Base-by-base conservation (phyloP, 2,888 invertebrate species). In the Drosophila yooni region DNA sequence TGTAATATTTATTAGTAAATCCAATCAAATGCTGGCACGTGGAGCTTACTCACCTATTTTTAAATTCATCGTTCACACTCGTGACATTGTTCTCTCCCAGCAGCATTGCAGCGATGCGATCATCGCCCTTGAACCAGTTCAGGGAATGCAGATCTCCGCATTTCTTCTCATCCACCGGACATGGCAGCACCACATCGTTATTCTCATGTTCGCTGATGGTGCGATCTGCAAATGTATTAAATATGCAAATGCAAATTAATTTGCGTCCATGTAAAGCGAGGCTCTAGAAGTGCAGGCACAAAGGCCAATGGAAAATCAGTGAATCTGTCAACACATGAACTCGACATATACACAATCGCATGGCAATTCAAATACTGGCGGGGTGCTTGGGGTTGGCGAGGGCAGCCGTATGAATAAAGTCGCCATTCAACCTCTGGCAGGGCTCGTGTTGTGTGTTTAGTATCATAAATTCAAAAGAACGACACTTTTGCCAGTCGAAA, bases 61-160 rank as follows among this genome's bases (percentile, higher is more conserved):
- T 89, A 90, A 91, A 93, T 70, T 91, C 91, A 68, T 91, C 89
- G 59, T 92, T 90, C 65, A 93, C 92, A 78, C 91, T 93, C 36
- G 92, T 91, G 78, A 92, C 91, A 84, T 92, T 92, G 70, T 90
- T 92, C 43, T 93, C 93, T 72, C 92, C 93, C 56, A 93, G 89
- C 60, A 93, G 91, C 86, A 93, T 92, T n/a, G 93, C 93, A n/a
- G 93, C 93, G 60, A 93, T 93, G 67, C 93, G 92, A 74, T 91
- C 91, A 71, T 92, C 92, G 71, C 95, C 96, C 81, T 95, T 95
- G 93, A 96, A 96, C 96, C 96, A 96, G 93, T 96, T 96, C 90
- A 96, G 95, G 91, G 96, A 96, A 93, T 96, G 96, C 76, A 96
- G 94, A 76, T 95, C 95, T 38, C 96, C 96, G 92, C 96, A 97